A percentile compares a stretch with the other conserved stretches of the same genome.
Conservation (phyloP, 2,113 vertebrate species). For the Neogobius melanostomus region DNA sequence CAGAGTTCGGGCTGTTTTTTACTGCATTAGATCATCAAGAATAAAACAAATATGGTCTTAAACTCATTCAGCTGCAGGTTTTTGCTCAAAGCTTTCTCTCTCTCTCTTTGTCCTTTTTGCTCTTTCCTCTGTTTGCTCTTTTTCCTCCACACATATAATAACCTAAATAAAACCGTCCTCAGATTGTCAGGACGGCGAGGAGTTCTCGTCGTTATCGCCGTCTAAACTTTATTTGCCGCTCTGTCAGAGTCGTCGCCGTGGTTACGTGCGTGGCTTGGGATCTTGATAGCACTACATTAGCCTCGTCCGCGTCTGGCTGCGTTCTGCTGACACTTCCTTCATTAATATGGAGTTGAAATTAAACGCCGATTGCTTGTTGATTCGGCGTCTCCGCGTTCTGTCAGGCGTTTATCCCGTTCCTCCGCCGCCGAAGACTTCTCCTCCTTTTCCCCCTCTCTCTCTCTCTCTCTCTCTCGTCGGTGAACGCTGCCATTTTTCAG, state of each 20-base stretch:
- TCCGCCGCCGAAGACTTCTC: no score
- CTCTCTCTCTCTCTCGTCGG: slow-evolving; percentile 7
- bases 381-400: slow-evolving; percentile 58
- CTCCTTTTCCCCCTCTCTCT: not conserved
- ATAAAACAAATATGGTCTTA: no score
- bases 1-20: no score
- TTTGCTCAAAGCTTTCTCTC: no score
- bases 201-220: slow-evolving; percentile 36
- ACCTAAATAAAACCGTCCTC: not conserved
- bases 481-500: not conserved
- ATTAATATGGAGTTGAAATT: slow-evolving; percentile 81
- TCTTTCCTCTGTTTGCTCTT: no score
- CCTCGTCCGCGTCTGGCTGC: slow-evolving; percentile 80
- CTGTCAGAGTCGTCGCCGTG: slow-evolving; percentile 38
- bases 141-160: no score
- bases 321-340: slow-evolving; percentile 80
- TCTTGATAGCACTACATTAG: slow-evolving; percentile 75
- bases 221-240: slow-evolving; percentile 39
- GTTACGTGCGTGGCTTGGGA: slow-evolving; percentile 63
- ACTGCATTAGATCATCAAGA: no score
- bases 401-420: slow-evolving; percentile 37
- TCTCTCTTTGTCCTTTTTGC: no score
- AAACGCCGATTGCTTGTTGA: slow-evolving; percentile 79
- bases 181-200: slow-evolving; percentile 7
- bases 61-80: no score